Conservation (phyloP, 2,113 vertebrate genomes). For the Morone saxatilis region DNA sequence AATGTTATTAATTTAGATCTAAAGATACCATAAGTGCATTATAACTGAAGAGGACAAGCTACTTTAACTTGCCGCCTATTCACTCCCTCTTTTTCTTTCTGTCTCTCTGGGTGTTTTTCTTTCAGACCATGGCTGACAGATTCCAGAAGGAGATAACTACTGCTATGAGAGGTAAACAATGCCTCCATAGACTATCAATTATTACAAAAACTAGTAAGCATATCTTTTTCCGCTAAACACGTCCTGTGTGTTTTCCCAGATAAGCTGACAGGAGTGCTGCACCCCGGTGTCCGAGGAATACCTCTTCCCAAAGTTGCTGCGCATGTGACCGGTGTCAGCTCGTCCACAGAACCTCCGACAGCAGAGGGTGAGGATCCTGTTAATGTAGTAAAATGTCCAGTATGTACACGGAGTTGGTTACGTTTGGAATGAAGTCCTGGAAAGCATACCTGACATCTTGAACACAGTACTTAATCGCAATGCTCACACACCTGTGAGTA, state of each 20-base stretch:
- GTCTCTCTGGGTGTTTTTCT: conserved; percentile 33
- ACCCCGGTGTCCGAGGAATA: conserved; percentile 41
- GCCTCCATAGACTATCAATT: conserved; percentile 19
- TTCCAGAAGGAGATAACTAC: conserved; percentile 81
- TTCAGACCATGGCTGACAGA: conserved; percentile 86
- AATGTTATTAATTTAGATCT: background rate
- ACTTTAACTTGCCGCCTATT: background rate
- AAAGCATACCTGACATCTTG: background rate
- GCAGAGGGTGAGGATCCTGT: conserved; percentile 78
- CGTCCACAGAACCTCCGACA: conserved; percentile 30
- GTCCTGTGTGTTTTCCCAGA: conserved; percentile 70
- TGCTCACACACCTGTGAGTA: background rate
- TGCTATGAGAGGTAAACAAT: conserved; percentile 75
- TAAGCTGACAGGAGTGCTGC: conserved; percentile 65
- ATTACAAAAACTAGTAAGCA: background rate
- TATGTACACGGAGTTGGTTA: background rate
- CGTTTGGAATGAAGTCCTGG: background rate
- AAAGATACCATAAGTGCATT: background rate
- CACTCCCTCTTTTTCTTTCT: background rate
- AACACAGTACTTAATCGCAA: background rate
- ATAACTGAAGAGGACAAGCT: background rate
- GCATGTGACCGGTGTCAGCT: conserved; percentile 86
- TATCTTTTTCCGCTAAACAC: conserved; percentile 29
- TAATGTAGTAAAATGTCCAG: background rate
- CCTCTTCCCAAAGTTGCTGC: conserved; percentile 80